Evolutionary conservation across 2,797 vertebrate genomes (phyloP), one percentile per base, ranked within the genome.

Genomic region (Natrix natrix): DNA sequence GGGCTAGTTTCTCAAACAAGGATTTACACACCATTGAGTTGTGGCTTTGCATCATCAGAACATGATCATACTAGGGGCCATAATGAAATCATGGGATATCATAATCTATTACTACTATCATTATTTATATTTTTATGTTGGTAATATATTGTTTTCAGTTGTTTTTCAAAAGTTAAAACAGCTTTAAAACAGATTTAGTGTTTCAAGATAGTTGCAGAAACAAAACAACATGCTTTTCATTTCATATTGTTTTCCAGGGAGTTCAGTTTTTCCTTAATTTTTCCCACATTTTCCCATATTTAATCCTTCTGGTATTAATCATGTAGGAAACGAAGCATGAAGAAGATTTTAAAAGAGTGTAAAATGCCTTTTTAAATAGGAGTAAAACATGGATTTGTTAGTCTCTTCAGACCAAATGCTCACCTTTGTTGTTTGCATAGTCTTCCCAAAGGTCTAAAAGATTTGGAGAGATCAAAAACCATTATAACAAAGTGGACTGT

Each of bases 301-400:
- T 95, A 93, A 94, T 94, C 93, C 60, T 74, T 96, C 95, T 97
- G 96, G 94, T 87, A 96, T 96, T 95, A 93, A 95, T 96, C 93
- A 95, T 93, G 87, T 88, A 90, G 95, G 94, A 96, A 92, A 93
- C 78, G 91, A 95, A 95, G 92, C 94, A 86, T 95, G 94, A 96
- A 95, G 93, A 94, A 95, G 61, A 87, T 89, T 91, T 83, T 88
- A 60, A 60, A 86, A 54, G 93, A 66, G 66, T 92, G 5, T 55
- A 63, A 93, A 92, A 93, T 93, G 91, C 91, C 37, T 92, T 0
- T 1, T 89, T 63, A 0, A 95, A 13, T 16, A 0, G 92, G 89
- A 95, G 59, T 13, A 89, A 57, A 94, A 0, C 0, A 2, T 92
- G 94, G 94, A 37, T 96, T 86, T 57, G 83, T 96, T 97, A 94